These are phyloP conservation scores for Eupelmus urozonus DNA, from an alignment of 2,888 invertebrate genomes.

Conservation along the genomic window DNA sequence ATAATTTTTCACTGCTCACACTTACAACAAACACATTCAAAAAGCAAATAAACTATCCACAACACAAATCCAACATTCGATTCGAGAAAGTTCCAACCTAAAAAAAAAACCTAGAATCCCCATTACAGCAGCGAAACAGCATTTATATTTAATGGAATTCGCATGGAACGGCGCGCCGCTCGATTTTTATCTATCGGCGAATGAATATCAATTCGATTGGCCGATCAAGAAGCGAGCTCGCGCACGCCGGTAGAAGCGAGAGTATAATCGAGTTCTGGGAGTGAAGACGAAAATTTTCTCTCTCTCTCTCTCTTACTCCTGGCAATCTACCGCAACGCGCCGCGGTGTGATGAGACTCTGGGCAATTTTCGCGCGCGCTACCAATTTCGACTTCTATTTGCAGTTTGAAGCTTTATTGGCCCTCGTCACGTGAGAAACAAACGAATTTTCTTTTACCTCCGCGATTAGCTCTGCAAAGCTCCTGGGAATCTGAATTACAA, in stretches of 20 bases:
- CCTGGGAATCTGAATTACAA: conserved; percentile 52
- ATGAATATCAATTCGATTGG: conserved; percentile 34
- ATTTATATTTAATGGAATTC: conserved; percentile 19
- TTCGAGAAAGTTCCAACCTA: neutral
- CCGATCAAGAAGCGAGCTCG: neutral
- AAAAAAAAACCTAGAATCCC: no score
- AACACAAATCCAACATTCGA: no score
- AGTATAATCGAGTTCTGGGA: conserved; percentile 60
- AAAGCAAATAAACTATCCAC: no score
- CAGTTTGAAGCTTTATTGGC: conserved; percentile 71
- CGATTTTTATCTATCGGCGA: conserved; percentile 33
- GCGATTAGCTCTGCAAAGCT: conserved; percentile 35
- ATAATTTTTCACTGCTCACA: no score
- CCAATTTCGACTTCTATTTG: conserved; percentile 70
- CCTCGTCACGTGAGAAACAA: conserved; percentile 68
- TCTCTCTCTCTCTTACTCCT: conserved; percentile 26
- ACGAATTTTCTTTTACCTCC: conserved; percentile 42
- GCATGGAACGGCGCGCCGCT: neutral
- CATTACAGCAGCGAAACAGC: neutral
- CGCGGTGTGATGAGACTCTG: conserved; percentile 59
- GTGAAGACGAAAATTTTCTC: conserved; percentile 61
- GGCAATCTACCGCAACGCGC: conserved; percentile 54
- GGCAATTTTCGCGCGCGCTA: conserved; percentile 67
- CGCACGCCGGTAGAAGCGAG: neutral
- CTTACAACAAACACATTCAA: no score